Conservation (phyloP, 1,140 invertebrate species). For the Diprion similis region DNA sequence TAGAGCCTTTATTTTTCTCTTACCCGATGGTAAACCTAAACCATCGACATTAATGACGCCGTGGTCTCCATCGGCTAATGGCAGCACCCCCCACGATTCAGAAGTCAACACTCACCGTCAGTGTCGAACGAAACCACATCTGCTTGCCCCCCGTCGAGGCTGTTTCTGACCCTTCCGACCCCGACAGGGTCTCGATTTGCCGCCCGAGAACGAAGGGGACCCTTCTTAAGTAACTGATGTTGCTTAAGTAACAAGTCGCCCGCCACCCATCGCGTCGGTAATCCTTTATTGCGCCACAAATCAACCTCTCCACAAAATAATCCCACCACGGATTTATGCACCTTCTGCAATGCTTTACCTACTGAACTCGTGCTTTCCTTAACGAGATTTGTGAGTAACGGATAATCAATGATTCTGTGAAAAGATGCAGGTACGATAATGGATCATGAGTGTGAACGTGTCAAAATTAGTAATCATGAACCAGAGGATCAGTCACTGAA, state of each 20-base stretch:
- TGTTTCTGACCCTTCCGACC: not conserved
- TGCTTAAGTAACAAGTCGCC: not conserved
- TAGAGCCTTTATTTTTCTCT: no score
- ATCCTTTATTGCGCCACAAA: not conserved
- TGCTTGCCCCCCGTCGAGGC: not conserved
- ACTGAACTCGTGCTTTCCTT: no score
- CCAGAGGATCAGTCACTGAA: no score
- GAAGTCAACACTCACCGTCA: not conserved
- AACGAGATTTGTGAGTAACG: no score
- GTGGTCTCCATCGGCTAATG: not conserved
- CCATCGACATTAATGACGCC: not conserved
- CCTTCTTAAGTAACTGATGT: not conserved
- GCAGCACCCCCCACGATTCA: not conserved
- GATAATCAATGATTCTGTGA: no score
- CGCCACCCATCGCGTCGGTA: not conserved
- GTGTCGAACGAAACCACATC: conserved; percentile 1
- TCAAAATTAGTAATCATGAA: no score
- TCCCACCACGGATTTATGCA: no score
- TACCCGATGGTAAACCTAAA: no score
- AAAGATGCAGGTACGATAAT: no score
- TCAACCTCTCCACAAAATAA: not conserved
- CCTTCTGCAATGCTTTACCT: no score
- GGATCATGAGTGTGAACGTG: no score
- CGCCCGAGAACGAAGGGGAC: not conserved
- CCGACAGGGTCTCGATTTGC: not conserved